Evolutionary conservation across 35 echinoderm and acorn worm genomes (phyloP).

Genomic region (Ptychodera flava): DNA sequence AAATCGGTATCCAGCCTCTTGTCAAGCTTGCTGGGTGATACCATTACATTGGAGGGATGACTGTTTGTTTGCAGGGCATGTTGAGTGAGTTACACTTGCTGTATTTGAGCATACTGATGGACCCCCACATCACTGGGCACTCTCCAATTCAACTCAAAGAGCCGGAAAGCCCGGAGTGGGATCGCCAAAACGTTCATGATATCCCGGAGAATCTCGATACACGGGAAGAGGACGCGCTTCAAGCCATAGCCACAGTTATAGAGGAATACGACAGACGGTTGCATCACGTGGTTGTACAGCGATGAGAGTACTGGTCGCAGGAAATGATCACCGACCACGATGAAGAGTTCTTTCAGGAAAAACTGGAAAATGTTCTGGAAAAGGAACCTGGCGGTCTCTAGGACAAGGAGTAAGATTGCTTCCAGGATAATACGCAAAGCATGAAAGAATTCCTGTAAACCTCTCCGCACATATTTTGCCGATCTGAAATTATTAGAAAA

Average conservation of each 20-base stretch:
- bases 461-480: neutral
- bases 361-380: slow-evolving; percentile 1
- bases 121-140: neutral
- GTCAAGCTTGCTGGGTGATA: too few relatives aligned
- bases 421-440: neutral
- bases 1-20: too few relatives aligned
- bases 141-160: neutral
- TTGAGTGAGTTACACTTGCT: neutral
- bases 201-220: neutral
- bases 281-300: neutral
- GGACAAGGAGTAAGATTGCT: neutral
- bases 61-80: too few relatives aligned
- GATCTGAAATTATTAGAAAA: slow-evolving; percentile 1
- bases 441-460: neutral
- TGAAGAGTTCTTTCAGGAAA: neutral
- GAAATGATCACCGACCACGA: neutral
- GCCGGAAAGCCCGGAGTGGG: neutral
- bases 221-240: neutral
- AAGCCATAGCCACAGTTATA: neutral
- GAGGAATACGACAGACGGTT: neutral
- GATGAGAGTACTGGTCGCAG: neutral
- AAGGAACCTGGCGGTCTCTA: neutral
- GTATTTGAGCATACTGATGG: neutral
- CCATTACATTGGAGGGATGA: too few relatives aligned
- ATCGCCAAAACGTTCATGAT: neutral